These are phyloP conservation scores for Epirrhoe tristata DNA, from an alignment of 2,888 invertebrate species.

Conservation along the genomic window DNA sequence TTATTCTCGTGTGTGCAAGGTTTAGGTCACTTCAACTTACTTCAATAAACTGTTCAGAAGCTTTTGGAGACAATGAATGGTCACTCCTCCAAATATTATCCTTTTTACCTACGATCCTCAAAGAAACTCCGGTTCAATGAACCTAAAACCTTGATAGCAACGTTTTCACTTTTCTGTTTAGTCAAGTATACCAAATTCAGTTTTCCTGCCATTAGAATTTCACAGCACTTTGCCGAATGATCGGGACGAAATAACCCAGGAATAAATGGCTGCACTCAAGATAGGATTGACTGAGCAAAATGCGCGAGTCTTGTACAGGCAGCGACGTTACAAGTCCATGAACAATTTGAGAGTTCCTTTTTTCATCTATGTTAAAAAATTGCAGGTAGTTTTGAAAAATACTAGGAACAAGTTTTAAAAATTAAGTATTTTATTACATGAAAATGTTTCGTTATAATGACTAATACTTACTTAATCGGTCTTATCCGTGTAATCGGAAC, in stretches of 20 bases:
- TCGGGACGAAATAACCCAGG: conserved; percentile 56
- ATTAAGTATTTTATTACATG: too few species aligned
- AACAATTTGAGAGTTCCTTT: too few species aligned
- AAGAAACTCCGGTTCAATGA: conserved; percentile 36
- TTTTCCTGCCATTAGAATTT: conserved; percentile 59
- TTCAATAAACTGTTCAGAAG: too few species aligned
- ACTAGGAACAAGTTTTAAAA: too few species aligned
- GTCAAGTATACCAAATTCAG: conserved; percentile 55
- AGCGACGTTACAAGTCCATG: too few species aligned
- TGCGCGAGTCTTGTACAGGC: too few species aligned
- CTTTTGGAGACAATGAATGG: too few species aligned
- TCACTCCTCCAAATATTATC: not conserved
- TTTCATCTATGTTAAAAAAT: too few species aligned
- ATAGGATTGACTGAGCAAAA: not conserved
- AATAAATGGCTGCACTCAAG: conserved; percentile 59
- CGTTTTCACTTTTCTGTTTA: conserved; percentile 50
- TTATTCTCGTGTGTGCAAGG: not conserved
- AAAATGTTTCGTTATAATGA: too few species aligned
- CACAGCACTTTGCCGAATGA: conserved; percentile 65
- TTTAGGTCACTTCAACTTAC: not conserved
- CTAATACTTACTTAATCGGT: too few species aligned
- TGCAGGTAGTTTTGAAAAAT: too few species aligned
- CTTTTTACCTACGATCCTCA: conserved; percentile 17
- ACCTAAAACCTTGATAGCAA: conserved; percentile 38
- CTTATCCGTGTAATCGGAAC: too few species aligned